Base-by-base conservation (phyloP, 2,888 invertebrate genomes). In the Cacoxenus indagator region DNA sequence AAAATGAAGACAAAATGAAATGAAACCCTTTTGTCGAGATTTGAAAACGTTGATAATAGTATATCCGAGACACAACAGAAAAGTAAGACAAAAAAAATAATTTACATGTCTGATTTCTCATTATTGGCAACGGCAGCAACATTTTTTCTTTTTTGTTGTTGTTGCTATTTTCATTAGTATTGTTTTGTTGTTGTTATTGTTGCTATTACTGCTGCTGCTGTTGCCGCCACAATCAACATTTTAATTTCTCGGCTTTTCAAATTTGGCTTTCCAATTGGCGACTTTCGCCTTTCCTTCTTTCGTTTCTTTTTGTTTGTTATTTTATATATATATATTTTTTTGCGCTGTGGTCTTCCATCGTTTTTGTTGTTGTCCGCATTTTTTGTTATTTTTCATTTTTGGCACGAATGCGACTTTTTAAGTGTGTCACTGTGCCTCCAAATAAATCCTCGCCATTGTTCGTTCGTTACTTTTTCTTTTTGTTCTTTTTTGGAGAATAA, bases 341-440 rank as follows among this genome's bases (percentile, higher is more conserved):
- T 55, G 8, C 37, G n/a, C n/a, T 4, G 37, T 37, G 37, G 37
- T 24, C 26, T 27, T 14, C 14, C 14, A n/a, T 27, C n/a, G 26
- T 55, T 55, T 55, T 55, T 55, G 24, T 27, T 55, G 55, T 26
- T 55, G 55, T n/a, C 24, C 26, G 14, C n/a, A n/a, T 55, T 55
- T 24, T n/a, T n/a, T n/a, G 55, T n/a, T n/a, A 27, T 27, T 26
- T 26, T 14, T 27, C 8, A 55, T n/a, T n/a, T n/a, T n/a, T n/a
- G n/a, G n/a, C n/a, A n/a, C n/a, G n/a, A n/a, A n/a, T n/a, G n/a
- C n/a, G n/a, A n/a, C n/a, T n/a, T n/a, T n/a, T n/a, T n/a, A 45
- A 46, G 24, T 59, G 46, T 64, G 51, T 78, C 73, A 75, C 76
- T 71, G 74, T 74, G 77, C 77, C 70, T 37, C 37, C 9, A 8